phyloP scores from a whole-genome alignment of 2,888 invertebrate species.

The Melieria crassipennis region DNA sequence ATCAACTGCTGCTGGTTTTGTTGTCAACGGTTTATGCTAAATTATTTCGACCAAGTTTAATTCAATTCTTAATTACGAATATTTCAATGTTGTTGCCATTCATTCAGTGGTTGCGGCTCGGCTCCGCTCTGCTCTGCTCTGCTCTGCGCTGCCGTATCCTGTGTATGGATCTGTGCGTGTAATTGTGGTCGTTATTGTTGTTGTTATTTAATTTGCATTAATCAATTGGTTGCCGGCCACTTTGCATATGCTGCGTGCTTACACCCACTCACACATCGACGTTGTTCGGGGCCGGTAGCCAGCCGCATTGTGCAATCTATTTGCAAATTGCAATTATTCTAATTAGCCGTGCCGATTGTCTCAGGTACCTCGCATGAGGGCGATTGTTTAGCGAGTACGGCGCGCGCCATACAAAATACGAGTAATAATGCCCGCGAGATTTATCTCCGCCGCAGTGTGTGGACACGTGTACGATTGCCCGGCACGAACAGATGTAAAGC shows the following conservation, averaged over 20 bases:
- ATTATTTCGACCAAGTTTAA: slow-evolving; percentile 21
- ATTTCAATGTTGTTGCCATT: slow-evolving; percentile 10
- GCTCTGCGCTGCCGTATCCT: slow-evolving; percentile 17
- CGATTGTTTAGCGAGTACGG: too few species aligned
- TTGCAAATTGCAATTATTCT: too few species aligned
- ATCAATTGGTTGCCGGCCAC: slow-evolving; percentile 17
- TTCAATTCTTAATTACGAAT: slow-evolving; percentile 20
- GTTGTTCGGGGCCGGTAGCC: too few species aligned
- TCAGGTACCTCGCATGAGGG: too few species aligned
- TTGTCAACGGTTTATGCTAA: not conserved
- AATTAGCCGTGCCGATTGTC: too few species aligned
- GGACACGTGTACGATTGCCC: too few species aligned
- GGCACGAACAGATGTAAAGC: too few species aligned
- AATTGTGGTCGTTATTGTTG: slow-evolving; percentile 40
- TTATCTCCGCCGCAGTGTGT: too few species aligned
- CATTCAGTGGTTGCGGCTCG: slow-evolving; percentile 11
- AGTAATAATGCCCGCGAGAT: too few species aligned
- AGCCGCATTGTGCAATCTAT: too few species aligned
- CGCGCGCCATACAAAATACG: too few species aligned
- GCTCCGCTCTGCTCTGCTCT: not conserved
- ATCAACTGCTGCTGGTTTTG: not conserved
- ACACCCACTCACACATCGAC: not conserved
- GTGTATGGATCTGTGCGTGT: slow-evolving; percentile 24
- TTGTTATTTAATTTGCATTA: slow-evolving; percentile 38
- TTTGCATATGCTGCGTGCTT: not conserved